phyloP scores from a whole-genome alignment of 1,140 invertebrate species.

The Ericerus pela region DNA sequence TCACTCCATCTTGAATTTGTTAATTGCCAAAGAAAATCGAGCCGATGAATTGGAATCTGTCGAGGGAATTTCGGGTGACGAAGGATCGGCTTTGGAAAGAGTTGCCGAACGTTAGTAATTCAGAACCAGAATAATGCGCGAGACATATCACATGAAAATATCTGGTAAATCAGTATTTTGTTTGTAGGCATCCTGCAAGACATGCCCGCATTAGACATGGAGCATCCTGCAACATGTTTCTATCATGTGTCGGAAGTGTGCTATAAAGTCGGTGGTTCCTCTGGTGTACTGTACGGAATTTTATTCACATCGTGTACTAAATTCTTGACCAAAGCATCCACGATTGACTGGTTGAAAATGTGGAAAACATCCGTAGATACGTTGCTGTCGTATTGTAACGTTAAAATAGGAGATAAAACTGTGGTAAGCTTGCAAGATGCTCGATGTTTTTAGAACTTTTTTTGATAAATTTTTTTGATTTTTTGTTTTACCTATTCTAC shows the following conservation, averaged over 20 bases:
- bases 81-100: background rate
- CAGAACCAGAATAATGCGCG: no score
- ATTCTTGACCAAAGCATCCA: slow-evolving; percentile 19
- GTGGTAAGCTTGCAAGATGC: slow-evolving; percentile 38
- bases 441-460: background rate
- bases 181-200: background rate
- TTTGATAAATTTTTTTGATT: background rate
- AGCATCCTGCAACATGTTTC: background rate
- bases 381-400: slow-evolving; percentile 57
- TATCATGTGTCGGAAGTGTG: background rate
- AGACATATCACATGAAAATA: no score
- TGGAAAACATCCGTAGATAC: slow-evolving; percentile 38
- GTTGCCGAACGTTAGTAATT: background rate
- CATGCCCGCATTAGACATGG: background rate
- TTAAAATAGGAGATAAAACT: slow-evolving; percentile 56
- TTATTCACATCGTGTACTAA: slow-evolving; percentile 44
- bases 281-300: slow-evolving; percentile 53
- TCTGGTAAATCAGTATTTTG: no score
- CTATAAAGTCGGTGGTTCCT: slow-evolving; percentile 49
- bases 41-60: background rate
- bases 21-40: background rate
- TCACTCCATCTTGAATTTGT: background rate
- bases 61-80: background rate
- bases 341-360: slow-evolving; percentile 34
- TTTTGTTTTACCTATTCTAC: background rate